Evolutionary conservation across 2,888 invertebrate genomes (phyloP).

Genomic region (Slavum lentiscoides): DNA sequence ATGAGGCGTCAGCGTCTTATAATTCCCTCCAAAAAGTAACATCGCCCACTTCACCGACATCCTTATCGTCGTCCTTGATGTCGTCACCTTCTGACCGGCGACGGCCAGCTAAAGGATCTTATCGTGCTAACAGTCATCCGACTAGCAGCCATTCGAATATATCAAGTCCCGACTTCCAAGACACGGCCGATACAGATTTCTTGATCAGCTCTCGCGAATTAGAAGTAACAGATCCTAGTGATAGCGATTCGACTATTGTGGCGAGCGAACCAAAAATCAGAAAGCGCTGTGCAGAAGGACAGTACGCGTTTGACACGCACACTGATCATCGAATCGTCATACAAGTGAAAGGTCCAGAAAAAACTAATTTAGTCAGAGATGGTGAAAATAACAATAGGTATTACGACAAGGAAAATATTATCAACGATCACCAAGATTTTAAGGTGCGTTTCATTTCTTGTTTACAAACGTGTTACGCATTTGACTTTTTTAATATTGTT

Average conservation of each 20-base stretch:
- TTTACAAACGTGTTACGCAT: background rate
- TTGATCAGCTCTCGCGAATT: conserved; percentile 74
- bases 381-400: conserved; percentile 47
- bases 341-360: conserved; percentile 62
- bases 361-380: conserved; percentile 31
- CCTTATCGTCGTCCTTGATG: conserved; percentile 85
- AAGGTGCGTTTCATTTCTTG: conserved; percentile 25
- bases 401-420: conserved; percentile 18
- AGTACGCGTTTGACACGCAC: conserved; percentile 52
- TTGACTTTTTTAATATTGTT: background rate
- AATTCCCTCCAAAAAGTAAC: conserved; percentile 50
- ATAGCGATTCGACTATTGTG: conserved; percentile 84
- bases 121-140: conserved; percentile 39
- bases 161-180: conserved; percentile 87
- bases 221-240: conserved; percentile 84
- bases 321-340: conserved; percentile 75
- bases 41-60: conserved; percentile 80
- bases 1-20: conserved; percentile 50
- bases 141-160: conserved; percentile 72
- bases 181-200: conserved; percentile 81
- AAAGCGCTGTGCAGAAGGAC: conserved; percentile 31
- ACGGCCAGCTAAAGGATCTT: conserved; percentile 28
- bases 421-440: conserved; percentile 32
- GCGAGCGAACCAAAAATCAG: conserved; percentile 64
- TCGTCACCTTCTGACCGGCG: conserved; percentile 67